Evolutionary conservation across 1,140 invertebrate genomes (phyloP), one percentile per base, ranked within the genome.

Genomic region (Apis florea): DNA sequence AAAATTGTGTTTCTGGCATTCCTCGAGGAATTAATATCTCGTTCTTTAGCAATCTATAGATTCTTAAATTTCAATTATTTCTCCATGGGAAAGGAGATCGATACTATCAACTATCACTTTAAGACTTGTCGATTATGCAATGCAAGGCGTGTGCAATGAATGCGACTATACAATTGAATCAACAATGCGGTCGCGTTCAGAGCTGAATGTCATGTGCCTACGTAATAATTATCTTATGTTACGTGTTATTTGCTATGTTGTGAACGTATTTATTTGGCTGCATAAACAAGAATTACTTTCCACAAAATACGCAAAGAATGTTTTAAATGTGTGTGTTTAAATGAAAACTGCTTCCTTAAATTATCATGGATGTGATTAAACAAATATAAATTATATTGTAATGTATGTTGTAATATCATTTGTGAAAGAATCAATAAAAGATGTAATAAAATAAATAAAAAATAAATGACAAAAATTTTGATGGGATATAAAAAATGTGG

Each of bases 171-270:
- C 54, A 79, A 63, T 72, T 47, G 82, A n/a, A 68, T 51, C 61
- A 86, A 84, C 73, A 87, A 87, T 82, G 79, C 82, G 82, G 78
- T 72, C 78, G 78, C 58, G 56, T n/a, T 64, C 61, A 31, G 1
- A 26, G 19, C 69, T 74, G 77, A 84, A 84, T 84, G 82, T 75
- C 83, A 63, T 59, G 21, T 84, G 83, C 85, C 86, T 78, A 88
- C 86, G 71, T 83, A 75, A 87, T 56, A 84, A 87, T 82, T 72
- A 78, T 86, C 82, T 86, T 77, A 74, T 47, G 31, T 67, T 68
- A 78, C 81, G 77, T 21, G 54, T 83, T 75, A 83, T 83, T 51
- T 63, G 72, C 11, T 31, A 47, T 53, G 40, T 63, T 72, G 84
- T 67, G 66, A 79, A 75, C 75, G n/a, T 56, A 56, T 71, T n/a